Conservation (phyloP, 2,888 invertebrate genomes). For the Tryphoninae sp. region DNA sequence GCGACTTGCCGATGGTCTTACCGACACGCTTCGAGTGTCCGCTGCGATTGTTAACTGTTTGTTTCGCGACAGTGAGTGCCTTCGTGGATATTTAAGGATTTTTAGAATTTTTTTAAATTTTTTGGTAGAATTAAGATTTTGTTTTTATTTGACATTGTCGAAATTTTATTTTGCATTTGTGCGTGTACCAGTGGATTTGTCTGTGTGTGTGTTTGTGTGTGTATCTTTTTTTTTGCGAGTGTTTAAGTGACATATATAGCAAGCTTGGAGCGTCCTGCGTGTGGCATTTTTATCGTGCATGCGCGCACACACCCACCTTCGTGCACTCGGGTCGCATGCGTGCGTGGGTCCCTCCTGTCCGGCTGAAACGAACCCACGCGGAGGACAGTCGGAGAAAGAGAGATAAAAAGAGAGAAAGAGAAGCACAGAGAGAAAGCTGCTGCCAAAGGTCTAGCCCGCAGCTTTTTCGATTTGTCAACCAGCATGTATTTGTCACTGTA, state of each 20-base stretch:
- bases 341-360: constrained; percentile 65
- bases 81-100: background rate
- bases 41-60: background rate
- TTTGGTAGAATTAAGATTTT: no score
- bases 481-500: constrained; percentile 46
- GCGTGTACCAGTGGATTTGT: background rate
- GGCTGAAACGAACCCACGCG: constrained; percentile 65
- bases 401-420: constrained; percentile 2
- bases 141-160: no score
- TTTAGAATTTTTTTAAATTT: background rate
- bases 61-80: background rate
- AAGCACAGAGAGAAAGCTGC: constrained; percentile 1
- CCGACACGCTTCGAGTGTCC: background rate
- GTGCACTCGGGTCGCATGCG: constrained; percentile 35
- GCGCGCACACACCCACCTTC: constrained; percentile 40
- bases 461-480: constrained; percentile 73
- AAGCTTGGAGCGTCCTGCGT: background rate
- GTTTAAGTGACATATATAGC: background rate
- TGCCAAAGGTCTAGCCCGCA: constrained; percentile 72
- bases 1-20: background rate
- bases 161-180: no score
- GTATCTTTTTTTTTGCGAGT: background rate
- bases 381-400: background rate
- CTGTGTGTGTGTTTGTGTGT: background rate
- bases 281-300: constrained; percentile 19